Conservation (phyloP, 2,888 invertebrate genomes). For the Lymantria dispar region DNA sequence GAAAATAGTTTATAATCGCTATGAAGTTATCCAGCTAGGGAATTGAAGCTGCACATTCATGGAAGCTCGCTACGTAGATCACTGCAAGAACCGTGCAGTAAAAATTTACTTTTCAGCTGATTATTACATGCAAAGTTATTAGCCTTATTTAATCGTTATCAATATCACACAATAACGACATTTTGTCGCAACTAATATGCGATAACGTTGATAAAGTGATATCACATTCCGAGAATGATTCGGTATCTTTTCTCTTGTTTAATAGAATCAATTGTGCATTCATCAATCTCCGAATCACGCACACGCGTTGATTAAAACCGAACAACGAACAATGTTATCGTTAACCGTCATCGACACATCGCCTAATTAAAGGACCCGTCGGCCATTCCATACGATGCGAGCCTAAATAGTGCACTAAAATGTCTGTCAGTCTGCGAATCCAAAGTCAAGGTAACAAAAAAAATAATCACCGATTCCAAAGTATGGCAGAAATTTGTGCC, state of each 20-base stretch:
- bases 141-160: slow-evolving; percentile 14
- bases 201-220: slow-evolving; percentile 2
- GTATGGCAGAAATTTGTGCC: slow-evolving; percentile 81
- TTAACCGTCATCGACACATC: slow-evolving; percentile 43
- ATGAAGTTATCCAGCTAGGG: no score
- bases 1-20: no score
- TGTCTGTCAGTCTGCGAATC: slow-evolving; percentile 74
- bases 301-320: slow-evolving; percentile 18
- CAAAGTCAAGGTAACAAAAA: slow-evolving; percentile 70
- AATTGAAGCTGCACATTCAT: no score
- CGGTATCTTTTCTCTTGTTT: slow-evolving; percentile 10
- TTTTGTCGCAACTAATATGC: not conserved
- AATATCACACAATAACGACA: slow-evolving; percentile 6
- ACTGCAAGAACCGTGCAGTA: no score
- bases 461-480: slow-evolving; percentile 79
- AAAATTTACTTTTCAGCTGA: no score
- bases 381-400: slow-evolving; percentile 52
- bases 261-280: slow-evolving; percentile 11
- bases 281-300: slow-evolving; percentile 21
- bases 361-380: slow-evolving; percentile 57
- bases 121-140: no score
- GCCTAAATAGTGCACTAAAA: slow-evolving; percentile 63
- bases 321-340: slow-evolving; percentile 32
- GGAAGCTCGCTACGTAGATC: no score
- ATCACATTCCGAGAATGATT: slow-evolving; percentile 3